These are phyloP conservation scores for Metridium senile DNA, from an alignment of 92 coral and sea anemone genomes.

Conservation along the genomic window DNA sequence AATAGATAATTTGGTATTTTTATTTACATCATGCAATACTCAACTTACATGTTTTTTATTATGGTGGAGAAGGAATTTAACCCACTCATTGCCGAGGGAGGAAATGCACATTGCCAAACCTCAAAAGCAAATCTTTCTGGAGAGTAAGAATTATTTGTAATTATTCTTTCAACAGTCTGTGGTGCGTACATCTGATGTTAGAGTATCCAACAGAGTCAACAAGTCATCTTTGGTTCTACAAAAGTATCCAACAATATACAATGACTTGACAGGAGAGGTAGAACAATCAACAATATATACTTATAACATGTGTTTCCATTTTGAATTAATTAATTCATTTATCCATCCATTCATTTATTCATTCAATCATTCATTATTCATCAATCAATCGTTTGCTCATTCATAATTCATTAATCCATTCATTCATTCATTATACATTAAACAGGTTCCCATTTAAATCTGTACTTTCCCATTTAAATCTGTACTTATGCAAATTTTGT, in stretches of 20 bases:
- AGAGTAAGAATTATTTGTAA: not conserved
- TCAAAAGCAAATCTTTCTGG: no score
- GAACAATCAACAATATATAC: not conserved
- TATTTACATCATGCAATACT: no score
- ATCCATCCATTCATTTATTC: not conserved
- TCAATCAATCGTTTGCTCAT: not conserved
- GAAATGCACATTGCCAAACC: no score
- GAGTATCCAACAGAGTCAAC: constrained; percentile 96
- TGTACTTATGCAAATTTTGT: no score
- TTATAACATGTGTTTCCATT: not conserved
- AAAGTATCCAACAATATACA: constrained; percentile 91
- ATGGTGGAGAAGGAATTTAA: no score
- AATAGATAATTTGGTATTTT: no score
- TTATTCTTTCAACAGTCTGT: constrained; percentile 61
- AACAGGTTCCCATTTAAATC: no score
- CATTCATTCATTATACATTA: no score
- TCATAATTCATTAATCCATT: not conserved
- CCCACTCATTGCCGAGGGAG: no score
- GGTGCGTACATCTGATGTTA: constrained; percentile 96
- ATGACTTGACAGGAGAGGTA: constrained; percentile 95
- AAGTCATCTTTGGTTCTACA: constrained; percentile 79
- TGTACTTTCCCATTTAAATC: no score
- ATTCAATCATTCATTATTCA: not conserved
- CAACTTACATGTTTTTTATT: no score
- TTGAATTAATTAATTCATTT: not conserved